phyloP scores from a whole-genome alignment of 1,140 invertebrate genomes.

The Homarus americanus region DNA sequence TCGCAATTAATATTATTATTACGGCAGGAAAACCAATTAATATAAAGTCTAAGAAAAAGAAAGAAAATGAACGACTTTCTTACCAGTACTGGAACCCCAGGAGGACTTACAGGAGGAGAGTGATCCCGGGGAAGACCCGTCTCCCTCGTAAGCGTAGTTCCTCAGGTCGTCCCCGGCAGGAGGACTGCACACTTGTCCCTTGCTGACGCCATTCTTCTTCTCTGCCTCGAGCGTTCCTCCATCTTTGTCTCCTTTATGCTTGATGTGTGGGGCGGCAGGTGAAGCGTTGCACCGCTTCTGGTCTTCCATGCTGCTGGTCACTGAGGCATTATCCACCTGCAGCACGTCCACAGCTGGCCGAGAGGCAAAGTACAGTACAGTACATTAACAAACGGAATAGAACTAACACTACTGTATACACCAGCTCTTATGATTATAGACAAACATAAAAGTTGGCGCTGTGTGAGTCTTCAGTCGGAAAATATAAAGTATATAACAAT shows the following conservation, averaged over 20 bases:
- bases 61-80: too few species aligned
- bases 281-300: not conserved
- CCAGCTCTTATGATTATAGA: too few species aligned
- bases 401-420: too few species aligned
- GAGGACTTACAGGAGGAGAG: constrained; percentile 44
- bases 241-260: not conserved
- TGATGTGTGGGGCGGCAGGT: not conserved
- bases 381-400: too few species aligned
- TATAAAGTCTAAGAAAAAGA: too few species aligned
- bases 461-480: too few species aligned
- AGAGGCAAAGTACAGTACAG: too few species aligned
- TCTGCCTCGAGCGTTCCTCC: not conserved
- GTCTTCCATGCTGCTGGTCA: constrained; percentile 32
- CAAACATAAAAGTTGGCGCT: too few species aligned
- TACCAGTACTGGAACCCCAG: too few species aligned
- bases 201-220: not conserved
- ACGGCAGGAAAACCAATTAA: too few species aligned
- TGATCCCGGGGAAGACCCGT: constrained; percentile 47
- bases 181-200: not conserved
- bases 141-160: constrained; percentile 52
- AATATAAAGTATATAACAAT: too few species aligned
- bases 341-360: constrained; percentile 44
- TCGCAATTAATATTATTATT: too few species aligned
- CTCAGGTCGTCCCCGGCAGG: constrained; percentile 46
- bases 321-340: constrained; percentile 36